Percentiles rank a stretch among this genome's conserved stretches.
phyloP scores from a whole-genome alignment of 2,113 vertebrate species.

The Psophia crepitans region DNA sequence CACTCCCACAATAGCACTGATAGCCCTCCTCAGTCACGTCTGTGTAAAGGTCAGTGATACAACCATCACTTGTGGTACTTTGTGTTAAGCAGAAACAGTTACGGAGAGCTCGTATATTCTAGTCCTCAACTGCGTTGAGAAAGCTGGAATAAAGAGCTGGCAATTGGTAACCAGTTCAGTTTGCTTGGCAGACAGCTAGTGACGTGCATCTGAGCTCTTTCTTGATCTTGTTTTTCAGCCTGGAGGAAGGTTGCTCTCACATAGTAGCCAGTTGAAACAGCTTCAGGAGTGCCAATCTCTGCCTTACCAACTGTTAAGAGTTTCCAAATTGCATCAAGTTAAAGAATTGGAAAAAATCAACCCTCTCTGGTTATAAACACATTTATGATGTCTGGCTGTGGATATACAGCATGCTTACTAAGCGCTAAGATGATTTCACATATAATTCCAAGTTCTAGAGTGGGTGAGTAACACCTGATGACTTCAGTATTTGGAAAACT shows the following conservation, averaged over 20 bases:
- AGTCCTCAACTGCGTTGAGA: not conserved
- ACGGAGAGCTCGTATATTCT: not conserved
- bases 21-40: not conserved
- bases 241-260: not conserved
- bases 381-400: not conserved
- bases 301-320: not conserved
- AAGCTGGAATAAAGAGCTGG: not conserved
- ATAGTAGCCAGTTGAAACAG: not conserved
- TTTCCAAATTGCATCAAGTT: not conserved
- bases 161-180: not conserved
- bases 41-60: not conserved
- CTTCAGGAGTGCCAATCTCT: not conserved
- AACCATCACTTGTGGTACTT: not conserved
- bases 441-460: not conserved
- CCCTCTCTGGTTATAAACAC: not conserved
- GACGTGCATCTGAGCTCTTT: not conserved
- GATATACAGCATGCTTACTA: not conserved
- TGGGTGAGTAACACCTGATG: not conserved
- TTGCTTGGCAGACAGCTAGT: not conserved
- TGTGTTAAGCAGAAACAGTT: not conserved
- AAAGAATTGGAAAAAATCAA: not conserved
- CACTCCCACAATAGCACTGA: fast-evolving
- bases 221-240: not conserved
- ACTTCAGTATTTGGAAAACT: not conserved
- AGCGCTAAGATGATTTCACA: not conserved